Evolutionary conservation across 92 coral and sea anemone species (phyloP), one percentile per base, ranked within the genome.

Genomic region (Zoanthus solanderi): DNA sequence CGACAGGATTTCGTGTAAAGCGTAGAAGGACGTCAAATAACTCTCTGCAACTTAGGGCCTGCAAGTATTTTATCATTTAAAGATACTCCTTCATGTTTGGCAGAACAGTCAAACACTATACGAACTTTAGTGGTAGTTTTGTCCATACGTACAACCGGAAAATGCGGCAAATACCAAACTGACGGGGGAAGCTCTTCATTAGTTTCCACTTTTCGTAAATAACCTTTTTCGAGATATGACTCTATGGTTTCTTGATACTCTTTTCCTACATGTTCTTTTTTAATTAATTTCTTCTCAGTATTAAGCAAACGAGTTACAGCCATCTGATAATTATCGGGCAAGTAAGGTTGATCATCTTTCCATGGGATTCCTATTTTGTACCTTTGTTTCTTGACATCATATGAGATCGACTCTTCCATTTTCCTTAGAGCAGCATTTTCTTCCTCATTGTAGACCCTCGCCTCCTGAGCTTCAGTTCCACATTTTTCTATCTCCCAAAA

Each of bases 401-500:
- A 63, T 50, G 60, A 44, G 42, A 82, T 48, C 10, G 86, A 66
- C 75, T 83, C 87, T 37, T 84, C 71, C 23, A 23, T 23, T 23
- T 23, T 23, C 23, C 23, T 23, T 23, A 23, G 23, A 23, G 23
- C 23, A 23, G 23, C 23, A 23, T 23, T 23, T 23, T 23, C 23
- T 23, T 23, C 23, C 23, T 23, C 23, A 23, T 23, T 23, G 23
- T 23, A 23, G 23, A 23, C 23, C 0, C 23, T 23, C 23, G 23
- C 23, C 23, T 23, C 23, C 23, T 23, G 23, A 23, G 23, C 23
- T 23, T 23, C 0, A 23, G 23, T 23, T 23, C 23, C 23, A 23
- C 71, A 84, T 34, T 18, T 90, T 53, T 93, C 92, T 5, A 92
- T 79, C 78, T 92, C 93, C 92, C 95, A 92, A 52, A 92, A 92